A percentile compares a stretch with the other conserved stretches of the same genome.
These are phyloP conservation scores for Trachelus iudaicus DNA, from an alignment of 2,888 invertebrate genomes.

Conservation along the genomic window DNA sequence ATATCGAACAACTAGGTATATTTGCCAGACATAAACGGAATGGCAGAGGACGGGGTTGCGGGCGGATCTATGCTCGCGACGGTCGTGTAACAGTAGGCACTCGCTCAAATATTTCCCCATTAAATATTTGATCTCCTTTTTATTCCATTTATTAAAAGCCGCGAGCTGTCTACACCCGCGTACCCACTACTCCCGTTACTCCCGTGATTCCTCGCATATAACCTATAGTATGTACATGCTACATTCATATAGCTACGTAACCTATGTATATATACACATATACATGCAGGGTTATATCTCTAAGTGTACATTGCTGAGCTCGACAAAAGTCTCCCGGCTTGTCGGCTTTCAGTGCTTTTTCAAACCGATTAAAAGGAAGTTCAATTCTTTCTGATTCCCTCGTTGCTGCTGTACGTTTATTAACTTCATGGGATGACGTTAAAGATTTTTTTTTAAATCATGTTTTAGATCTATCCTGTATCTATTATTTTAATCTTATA, in stretches of 20 bases:
- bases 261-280: background rate
- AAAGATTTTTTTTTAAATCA: too few species aligned
- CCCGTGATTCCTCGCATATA: too few species aligned
- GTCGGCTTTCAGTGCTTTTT: background rate
- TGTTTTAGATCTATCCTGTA: too few species aligned
- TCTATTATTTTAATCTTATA: too few species aligned
- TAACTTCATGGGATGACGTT: too few species aligned
- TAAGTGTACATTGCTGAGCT: background rate
- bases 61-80: slow-evolving; percentile 39
- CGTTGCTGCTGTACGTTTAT: too few species aligned
- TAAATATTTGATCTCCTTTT: slow-evolving; percentile 61
- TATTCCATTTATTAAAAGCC: slow-evolving; percentile 61
- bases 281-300: too few species aligned
- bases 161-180: slow-evolving; percentile 22
- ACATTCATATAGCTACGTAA: too few species aligned
- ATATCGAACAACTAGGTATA: slow-evolving; percentile 54
- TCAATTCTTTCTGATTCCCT: too few species aligned
- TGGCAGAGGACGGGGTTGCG: slow-evolving; percentile 45
- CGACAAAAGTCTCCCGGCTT: background rate
- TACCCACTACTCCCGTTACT: too few species aligned
- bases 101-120: slow-evolving; percentile 59
- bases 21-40: slow-evolving; percentile 56
- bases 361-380: background rate
- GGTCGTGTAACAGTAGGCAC: slow-evolving; percentile 53
- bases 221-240: too few species aligned